Evolutionary conservation across 2,113 vertebrate genomes (phyloP).

Genomic region (Todiramphus chloris): DNA sequence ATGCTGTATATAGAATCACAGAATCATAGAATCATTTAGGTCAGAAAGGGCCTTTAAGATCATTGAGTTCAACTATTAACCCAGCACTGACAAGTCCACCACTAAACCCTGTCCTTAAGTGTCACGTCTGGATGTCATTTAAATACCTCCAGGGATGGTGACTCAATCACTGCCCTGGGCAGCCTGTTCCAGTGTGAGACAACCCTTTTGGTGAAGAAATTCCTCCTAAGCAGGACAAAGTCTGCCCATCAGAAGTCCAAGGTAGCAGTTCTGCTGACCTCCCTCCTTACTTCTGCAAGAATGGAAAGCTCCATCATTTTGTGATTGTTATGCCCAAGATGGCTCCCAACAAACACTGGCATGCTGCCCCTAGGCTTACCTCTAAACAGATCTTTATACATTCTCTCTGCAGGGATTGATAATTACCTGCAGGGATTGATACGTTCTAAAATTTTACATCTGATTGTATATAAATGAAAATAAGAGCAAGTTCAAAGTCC

Average conservation of each 20-base stretch:
- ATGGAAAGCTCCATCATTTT: not conserved
- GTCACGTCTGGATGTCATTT: not conserved
- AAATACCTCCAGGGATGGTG: not conserved
- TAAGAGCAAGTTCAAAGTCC: slow-evolving; percentile 56
- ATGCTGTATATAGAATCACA: not conserved
- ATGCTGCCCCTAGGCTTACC: not conserved
- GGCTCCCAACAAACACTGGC: not conserved
- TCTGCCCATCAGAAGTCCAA: not conserved
- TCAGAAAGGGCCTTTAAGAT: not conserved
- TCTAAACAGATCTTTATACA: not conserved
- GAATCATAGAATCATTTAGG: not conserved
- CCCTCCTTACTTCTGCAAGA: not conserved
- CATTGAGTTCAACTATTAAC: not conserved
- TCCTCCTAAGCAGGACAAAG: not conserved
- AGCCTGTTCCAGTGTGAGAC: not conserved
- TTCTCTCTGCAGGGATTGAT: not conserved
- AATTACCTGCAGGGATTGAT: not conserved
- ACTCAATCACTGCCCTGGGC: too few species aligned
- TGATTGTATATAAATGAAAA: slow-evolving; percentile 49
- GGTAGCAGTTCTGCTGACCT: not conserved
- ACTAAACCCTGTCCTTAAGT: not conserved
- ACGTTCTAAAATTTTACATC: slow-evolving; percentile 25
- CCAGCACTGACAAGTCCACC: not conserved
- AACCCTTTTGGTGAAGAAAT: not conserved
- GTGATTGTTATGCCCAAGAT: not conserved